Evolutionary conservation across 2,888 invertebrate genomes (phyloP).

Genomic region (Zelleria hepariella): DNA sequence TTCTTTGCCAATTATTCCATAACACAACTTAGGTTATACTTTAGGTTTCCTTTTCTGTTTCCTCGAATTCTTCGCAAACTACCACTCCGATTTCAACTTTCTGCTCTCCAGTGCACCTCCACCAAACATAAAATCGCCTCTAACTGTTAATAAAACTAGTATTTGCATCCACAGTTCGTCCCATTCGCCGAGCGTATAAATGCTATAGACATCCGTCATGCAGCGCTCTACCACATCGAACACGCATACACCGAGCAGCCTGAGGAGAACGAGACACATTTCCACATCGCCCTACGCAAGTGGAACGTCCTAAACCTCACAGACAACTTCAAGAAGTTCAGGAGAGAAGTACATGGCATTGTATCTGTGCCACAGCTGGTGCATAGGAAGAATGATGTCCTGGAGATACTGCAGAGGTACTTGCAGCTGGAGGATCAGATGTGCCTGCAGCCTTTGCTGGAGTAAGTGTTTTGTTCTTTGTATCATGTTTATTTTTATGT

Average conservation of each 20-base stretch:
- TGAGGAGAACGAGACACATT: slow-evolving; percentile 82
- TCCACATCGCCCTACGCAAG: slow-evolving; percentile 86
- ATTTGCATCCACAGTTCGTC: slow-evolving; percentile 75
- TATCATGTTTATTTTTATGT: background rate
- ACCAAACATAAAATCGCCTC: background rate
- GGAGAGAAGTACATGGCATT: slow-evolving; percentile 80
- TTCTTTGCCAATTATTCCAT: background rate
- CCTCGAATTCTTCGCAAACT: background rate
- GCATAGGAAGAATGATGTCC: slow-evolving; percentile 82
- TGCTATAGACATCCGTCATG: slow-evolving; percentile 83
- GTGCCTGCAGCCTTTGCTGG: slow-evolving; percentile 85
- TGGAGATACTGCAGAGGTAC: slow-evolving; percentile 80
- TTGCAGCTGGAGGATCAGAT: slow-evolving; percentile 79
- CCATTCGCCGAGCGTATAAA: slow-evolving; percentile 90
- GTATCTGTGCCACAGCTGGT: slow-evolving; percentile 89
- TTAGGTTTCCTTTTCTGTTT: background rate
- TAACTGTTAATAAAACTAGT: background rate
- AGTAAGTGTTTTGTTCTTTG: slow-evolving; percentile 75
- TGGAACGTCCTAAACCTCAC: slow-evolving; percentile 92
- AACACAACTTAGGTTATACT: background rate
- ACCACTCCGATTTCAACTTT: background rate
- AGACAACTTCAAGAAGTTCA: slow-evolving; percentile 83
- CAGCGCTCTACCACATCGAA: slow-evolving; percentile 87
- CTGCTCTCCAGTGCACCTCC: background rate
- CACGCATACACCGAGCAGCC: slow-evolving; percentile 81